Base-by-base conservation (phyloP, 2,113 vertebrate genomes). In the Phyllopteryx taeniolatus region DNA sequence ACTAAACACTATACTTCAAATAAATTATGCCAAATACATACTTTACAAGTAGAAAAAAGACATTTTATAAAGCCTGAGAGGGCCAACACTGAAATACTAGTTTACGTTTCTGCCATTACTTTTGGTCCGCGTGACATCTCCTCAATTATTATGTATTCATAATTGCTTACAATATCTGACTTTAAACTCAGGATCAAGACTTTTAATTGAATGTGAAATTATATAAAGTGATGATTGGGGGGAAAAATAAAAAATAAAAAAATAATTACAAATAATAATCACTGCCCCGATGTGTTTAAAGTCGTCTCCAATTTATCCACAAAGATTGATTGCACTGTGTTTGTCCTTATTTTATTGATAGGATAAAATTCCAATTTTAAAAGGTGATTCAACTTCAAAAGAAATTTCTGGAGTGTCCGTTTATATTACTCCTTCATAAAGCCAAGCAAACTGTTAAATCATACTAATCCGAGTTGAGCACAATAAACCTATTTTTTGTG, bases 1-100 rank as follows among this genome's bases (percentile, higher is more conserved):
- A 74, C 39, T 77, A 15, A 77, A 65, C 67, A 17, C 59, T 74
- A 60, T 76, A 76, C 46, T 79, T 15, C 47, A 59, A 79, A 84
- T 76, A 70, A 71, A 67, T 71, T 10, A 31, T n/a, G n/a, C 43
- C 46, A 47, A 71, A 79, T 68, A 53, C 12, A 22, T 57, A 72
- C 39, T 72, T 33, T 8, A 22, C 75, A 75, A 49, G 35, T 5
- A 80, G 13, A 60, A 77, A 68, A 84, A 75, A 67, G 63, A 64
- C 7, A 49, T 76, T 67, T 79, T 14, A 27, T 14, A 17, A 5
- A 77, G 72, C 19, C 53, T 69, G 39, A 77, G 64, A n/a, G 62
- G 2, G 47, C 12, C 42, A 79, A 75, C 47, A 7, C 47, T 63
- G 31, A 66, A 79, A 75, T 53, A 54, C 74, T 61, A 54, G 69